A percentile compares a stretch with the other conserved stretches of the same genome.
These are phyloP conservation scores for Dasypus novemcinctus DNA, from an alignment of 2,113 vertebrate genomes.

Conservation along the genomic window DNA sequence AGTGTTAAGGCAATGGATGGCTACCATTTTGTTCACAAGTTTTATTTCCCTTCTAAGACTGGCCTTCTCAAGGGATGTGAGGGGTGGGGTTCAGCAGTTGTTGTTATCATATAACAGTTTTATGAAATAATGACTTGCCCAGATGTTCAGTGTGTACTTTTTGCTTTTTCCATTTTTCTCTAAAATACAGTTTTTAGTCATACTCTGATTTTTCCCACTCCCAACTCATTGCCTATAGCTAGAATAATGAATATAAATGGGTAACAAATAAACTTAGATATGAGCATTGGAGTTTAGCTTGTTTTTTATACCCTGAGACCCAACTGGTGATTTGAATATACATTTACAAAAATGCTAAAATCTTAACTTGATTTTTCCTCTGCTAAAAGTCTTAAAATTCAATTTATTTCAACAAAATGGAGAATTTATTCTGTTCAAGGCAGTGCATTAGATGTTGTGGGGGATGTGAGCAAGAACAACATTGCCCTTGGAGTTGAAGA, in stretches of 20 bases:
- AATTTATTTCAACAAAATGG: background rate
- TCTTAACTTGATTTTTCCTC: constrained; percentile 11
- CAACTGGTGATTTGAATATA: background rate
- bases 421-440: background rate
- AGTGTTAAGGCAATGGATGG: accelerated
- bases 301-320: background rate
- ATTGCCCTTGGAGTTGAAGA: background rate
- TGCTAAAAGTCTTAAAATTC: background rate
- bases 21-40: background rate
- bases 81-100: background rate
- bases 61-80: background rate
- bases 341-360: constrained; percentile 6
- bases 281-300: background rate
- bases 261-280: constrained; percentile 20
- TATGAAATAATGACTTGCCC: background rate
- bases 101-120: background rate
- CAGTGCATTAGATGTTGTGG: background rate
- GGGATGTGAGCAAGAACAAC: background rate
- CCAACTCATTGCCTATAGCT: background rate
- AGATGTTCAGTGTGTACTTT: background rate
- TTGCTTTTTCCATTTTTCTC: background rate
- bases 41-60: background rate
- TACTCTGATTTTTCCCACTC: background rate
- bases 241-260: constrained; percentile 21
- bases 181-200: background rate